Conservation (phyloP, 2,113 vertebrate species). For the Sceloporus undulatus region DNA sequence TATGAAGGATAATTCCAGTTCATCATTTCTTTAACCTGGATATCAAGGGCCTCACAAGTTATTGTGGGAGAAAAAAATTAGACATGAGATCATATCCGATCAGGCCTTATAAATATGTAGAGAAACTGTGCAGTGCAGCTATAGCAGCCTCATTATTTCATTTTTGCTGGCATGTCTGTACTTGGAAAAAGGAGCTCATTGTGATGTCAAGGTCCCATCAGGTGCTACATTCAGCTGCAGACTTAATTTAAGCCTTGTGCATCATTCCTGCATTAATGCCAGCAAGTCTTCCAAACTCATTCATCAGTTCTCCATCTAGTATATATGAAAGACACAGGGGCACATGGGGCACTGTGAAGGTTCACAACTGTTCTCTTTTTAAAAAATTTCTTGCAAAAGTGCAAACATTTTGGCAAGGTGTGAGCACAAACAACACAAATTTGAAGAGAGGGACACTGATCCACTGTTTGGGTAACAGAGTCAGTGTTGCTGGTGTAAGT, state of each 20-base stretch:
- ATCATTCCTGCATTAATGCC: not conserved
- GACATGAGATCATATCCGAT: not conserved
- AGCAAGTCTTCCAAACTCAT: conserved; percentile 22
- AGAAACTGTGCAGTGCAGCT: not conserved
- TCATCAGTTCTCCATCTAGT: not conserved
- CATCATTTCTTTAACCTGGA: not conserved
- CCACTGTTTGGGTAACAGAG: not conserved
- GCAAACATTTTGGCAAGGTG: not conserved
- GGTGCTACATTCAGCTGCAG: conserved; percentile 5
- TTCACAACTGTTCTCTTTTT: conserved; percentile 19
- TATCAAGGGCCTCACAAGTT: conserved; percentile 14
- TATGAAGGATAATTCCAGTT: not conserved
- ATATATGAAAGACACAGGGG: not conserved
- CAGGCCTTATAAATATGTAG: not conserved
- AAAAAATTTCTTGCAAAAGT: not conserved
- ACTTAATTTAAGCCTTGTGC: conserved; percentile 30
- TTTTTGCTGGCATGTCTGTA: not conserved
- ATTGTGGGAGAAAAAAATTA: not conserved
- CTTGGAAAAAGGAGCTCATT: not conserved
- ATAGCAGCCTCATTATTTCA: not conserved
- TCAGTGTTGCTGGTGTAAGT: not conserved
- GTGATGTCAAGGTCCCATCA: not conserved
- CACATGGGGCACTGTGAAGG: not conserved
- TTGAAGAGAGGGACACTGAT: not conserved
- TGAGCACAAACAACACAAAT: not conserved